Percentiles rank a stretch among this genome's conserved stretches.
These are phyloP conservation scores for Nesoenas mayeri DNA, from an alignment of 2,113 vertebrate genomes.

Conservation along the genomic window DNA sequence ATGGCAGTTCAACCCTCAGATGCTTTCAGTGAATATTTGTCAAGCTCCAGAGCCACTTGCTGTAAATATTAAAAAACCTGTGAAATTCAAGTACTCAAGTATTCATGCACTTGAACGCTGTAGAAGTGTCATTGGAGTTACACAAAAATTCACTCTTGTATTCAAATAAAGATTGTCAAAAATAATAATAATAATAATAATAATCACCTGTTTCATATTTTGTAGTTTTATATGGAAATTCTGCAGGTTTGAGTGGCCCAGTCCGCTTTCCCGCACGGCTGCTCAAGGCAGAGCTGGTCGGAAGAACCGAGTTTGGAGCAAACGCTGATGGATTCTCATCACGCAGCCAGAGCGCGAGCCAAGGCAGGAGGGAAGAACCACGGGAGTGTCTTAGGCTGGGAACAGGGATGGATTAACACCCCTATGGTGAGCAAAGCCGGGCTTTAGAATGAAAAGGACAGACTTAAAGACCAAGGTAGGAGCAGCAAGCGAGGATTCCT, in stretches of 20 bases:
- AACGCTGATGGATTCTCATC: accelerated
- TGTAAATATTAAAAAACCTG: not conserved
- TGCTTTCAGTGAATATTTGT: not conserved
- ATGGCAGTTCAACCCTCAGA: not conserved
- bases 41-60: not conserved
- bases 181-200: not conserved
- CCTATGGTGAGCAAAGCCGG: not conserved
- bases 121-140: not conserved
- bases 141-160: not conserved
- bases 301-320: not conserved
- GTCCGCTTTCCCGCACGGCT: not conserved
- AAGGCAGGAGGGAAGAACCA: not conserved
- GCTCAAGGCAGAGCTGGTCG: not conserved
- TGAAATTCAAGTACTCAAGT: not conserved
- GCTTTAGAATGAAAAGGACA: not conserved
- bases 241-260: not conserved
- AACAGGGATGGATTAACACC: not conserved
- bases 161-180: not conserved
- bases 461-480: not conserved
- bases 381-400: accelerated
- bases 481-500: not conserved
- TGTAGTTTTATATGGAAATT: not conserved
- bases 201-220: not conserved
- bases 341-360: not conserved
- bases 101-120: not conserved